Evolutionary conservation across 2,113 vertebrate species (phyloP).

Genomic region (Drymodes brunneopygia): DNA sequence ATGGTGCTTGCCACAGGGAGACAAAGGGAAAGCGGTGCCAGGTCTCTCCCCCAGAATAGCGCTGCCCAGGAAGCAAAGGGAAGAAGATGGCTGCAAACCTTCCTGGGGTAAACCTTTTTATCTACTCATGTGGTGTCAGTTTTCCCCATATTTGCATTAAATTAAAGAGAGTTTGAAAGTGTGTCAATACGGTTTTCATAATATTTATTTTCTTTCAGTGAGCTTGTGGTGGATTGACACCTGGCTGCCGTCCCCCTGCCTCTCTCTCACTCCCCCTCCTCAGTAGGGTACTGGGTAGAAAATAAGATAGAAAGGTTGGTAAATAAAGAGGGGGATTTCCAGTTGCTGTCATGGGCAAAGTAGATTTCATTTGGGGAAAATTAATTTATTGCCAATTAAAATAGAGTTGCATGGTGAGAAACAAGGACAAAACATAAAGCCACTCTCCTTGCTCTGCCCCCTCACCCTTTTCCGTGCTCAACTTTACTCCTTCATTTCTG

Average conservation of each 20-base stretch:
- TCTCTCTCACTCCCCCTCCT: not conserved
- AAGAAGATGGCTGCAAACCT: not conserved
- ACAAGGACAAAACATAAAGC: not conserved
- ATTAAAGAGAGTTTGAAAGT: not conserved
- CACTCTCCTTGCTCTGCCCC: not conserved
- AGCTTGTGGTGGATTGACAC: not conserved
- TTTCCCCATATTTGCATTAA: not conserved
- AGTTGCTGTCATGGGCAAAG: not conserved
- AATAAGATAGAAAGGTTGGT: not conserved
- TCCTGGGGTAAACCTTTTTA: not conserved
- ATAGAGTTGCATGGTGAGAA: not conserved
- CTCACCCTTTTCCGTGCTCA: not conserved
- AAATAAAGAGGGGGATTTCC: not conserved
- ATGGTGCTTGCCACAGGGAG: fast-evolving
- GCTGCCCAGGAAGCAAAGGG: not conserved
- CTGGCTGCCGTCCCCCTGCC: not conserved
- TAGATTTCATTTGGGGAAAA: not conserved
- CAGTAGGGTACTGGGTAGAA: not conserved
- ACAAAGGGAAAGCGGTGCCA: fast-evolving
- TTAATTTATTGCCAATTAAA: not conserved
- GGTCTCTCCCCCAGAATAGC: fast-evolving
- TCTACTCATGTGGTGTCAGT: not conserved
- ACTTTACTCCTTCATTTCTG: not conserved
- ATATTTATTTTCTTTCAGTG: not conserved
- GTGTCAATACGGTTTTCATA: not conserved